phyloP scores from a whole-genome alignment of 2,113 vertebrate genomes.

The Cinclus cinclus region DNA sequence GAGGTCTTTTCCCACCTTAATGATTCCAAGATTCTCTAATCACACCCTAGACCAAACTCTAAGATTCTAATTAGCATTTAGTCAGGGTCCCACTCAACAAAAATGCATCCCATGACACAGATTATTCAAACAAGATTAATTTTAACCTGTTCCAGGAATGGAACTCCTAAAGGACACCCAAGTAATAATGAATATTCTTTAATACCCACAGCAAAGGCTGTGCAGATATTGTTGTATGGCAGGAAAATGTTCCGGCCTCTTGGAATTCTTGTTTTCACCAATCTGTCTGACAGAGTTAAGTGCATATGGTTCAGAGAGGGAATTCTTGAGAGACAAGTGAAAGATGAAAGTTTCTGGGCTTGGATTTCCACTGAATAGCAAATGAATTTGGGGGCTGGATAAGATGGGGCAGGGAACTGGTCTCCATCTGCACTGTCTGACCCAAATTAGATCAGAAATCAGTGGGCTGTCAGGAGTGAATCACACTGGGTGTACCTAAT shows the following conservation, averaged over 20 bases:
- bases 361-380: not conserved
- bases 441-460: slow-evolving; percentile 24
- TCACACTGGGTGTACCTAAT: not conserved
- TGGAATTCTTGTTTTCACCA: not conserved
- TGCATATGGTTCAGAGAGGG: not conserved
- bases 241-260: not conserved
- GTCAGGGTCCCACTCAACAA: not conserved
- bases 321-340: not conserved
- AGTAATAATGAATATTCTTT: not conserved
- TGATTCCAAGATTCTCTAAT: not conserved
- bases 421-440: slow-evolving; percentile 17
- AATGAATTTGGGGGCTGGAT: not conserved
- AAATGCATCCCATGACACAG: not conserved
- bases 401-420: not conserved
- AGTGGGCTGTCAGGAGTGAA: slow-evolving; percentile 4
- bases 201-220: not conserved
- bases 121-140: not conserved
- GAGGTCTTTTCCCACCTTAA: not conserved
- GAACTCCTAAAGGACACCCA: not conserved
- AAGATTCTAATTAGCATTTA: not conserved
- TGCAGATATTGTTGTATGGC: not conserved
- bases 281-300: not conserved
- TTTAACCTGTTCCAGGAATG: not conserved
- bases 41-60: not conserved
- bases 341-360: not conserved